phyloP scores from a whole-genome alignment of 2,888 invertebrate genomes.

The Agonum fuliginosum region DNA sequence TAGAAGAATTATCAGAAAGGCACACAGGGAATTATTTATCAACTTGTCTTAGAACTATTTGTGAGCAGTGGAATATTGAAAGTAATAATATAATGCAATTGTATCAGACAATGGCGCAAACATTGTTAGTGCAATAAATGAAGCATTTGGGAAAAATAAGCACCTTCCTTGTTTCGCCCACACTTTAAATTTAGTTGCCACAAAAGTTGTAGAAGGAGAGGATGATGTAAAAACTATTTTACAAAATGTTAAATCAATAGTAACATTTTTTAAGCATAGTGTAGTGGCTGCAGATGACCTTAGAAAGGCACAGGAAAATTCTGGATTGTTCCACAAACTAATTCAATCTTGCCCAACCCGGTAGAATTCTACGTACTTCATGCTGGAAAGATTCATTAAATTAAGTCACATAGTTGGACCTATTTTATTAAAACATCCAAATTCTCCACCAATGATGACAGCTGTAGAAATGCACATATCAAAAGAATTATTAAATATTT shows the following conservation, averaged over 20 bases:
- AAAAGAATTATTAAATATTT: not conserved
- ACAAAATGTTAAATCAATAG: constrained; percentile 60
- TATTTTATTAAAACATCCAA: not conserved
- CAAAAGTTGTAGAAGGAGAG: constrained; percentile 62
- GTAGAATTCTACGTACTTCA: constrained; percentile 49
- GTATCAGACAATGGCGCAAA: constrained; percentile 61
- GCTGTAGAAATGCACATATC: not conserved
- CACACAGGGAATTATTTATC: constrained; percentile 60
- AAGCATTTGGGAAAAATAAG: constrained; percentile 59
- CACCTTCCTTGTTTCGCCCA: constrained; percentile 59
- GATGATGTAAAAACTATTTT: constrained; percentile 58
- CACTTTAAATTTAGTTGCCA: constrained; percentile 62
- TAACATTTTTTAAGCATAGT: constrained; percentile 64
- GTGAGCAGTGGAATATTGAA: constrained; percentile 45
- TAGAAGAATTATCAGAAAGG: constrained; percentile 56
- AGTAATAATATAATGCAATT: constrained; percentile 56
- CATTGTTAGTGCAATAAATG: constrained; percentile 62
- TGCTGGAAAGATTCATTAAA: constrained; percentile 38
- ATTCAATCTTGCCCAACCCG: constrained; percentile 40
- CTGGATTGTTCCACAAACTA: constrained; percentile 7
- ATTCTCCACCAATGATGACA: not conserved
- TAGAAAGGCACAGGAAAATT: constrained; percentile 49
- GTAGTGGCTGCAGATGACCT: constrained; percentile 63
- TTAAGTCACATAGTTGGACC: not conserved
- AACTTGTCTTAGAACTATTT: constrained; percentile 45